Evolutionary conservation across 2,797 vertebrate genomes (phyloP).

Genomic region (Helarctos malayanus): DNA sequence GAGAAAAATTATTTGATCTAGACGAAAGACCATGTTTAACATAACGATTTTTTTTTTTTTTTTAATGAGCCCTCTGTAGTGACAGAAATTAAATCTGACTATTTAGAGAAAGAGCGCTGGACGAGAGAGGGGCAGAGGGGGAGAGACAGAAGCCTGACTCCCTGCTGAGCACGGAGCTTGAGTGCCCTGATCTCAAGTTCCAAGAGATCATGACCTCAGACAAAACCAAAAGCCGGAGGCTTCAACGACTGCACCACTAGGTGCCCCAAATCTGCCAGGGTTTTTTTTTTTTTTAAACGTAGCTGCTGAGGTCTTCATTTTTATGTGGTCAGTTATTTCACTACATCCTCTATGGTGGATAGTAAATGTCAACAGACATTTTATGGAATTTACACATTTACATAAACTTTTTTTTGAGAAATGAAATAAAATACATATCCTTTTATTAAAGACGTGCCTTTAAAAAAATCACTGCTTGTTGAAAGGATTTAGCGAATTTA

Average conservation of each 20-base stretch:
- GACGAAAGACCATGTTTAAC: too few species aligned
- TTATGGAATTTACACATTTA: not conserved
- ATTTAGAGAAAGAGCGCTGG: not conserved
- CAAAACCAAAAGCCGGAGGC: too few species aligned
- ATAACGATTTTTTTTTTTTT: slow-evolving; percentile 34
- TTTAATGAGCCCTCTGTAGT: not conserved
- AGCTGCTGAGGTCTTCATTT: not conserved
- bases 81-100: not conserved
- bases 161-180: too few species aligned
- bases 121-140: not conserved
- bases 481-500: not conserved
- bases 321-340: not conserved
- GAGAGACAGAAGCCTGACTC: too few species aligned
- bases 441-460: not conserved
- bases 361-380: not conserved
- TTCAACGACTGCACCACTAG: too few species aligned
- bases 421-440: not conserved
- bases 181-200: too few species aligned
- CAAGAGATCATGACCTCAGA: too few species aligned
- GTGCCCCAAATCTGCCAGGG: too few species aligned
- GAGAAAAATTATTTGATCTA: not conserved
- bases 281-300: not conserved
- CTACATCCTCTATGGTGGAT: not conserved
- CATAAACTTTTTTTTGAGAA: not conserved
- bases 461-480: not conserved